A percentile compares a stretch with the other conserved stretches of the same genome.
phyloP scores from a whole-genome alignment of 2,113 vertebrate genomes.

The Chloebia gouldiae region DNA sequence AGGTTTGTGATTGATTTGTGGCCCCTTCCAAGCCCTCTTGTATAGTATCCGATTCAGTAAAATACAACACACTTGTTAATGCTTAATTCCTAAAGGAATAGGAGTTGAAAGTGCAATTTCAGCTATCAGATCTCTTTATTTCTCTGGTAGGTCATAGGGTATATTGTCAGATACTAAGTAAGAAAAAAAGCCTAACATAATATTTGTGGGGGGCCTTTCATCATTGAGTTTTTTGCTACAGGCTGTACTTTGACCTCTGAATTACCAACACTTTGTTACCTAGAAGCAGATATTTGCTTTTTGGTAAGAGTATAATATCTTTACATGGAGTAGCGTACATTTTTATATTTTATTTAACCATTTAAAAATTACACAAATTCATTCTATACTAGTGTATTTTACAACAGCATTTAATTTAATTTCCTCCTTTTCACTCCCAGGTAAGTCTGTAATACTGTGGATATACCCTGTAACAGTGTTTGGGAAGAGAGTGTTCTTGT shows the following conservation, averaged over 20 bases:
- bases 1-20: not conserved
- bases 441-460: not conserved
- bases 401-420: not conserved
- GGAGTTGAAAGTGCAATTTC: not conserved
- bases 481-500: not conserved
- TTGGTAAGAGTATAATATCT: not conserved
- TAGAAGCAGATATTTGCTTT: not conserved
- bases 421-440: accelerated
- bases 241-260: not conserved
- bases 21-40: not conserved
- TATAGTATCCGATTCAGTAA: not conserved
- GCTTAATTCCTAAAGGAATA: not conserved
- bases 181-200: accelerated
- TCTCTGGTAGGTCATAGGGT: not conserved
- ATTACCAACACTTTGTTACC: not conserved
- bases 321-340: not conserved
- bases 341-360: not conserved
- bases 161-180: not conserved
- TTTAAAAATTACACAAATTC: not conserved
- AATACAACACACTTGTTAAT: not conserved
- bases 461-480: not conserved
- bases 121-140: not conserved
- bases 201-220: accelerated
- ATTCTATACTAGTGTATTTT: not conserved
- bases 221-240: not conserved